Base-by-base conservation (phyloP, 2,888 invertebrate species). In the Phasia obesa region DNA sequence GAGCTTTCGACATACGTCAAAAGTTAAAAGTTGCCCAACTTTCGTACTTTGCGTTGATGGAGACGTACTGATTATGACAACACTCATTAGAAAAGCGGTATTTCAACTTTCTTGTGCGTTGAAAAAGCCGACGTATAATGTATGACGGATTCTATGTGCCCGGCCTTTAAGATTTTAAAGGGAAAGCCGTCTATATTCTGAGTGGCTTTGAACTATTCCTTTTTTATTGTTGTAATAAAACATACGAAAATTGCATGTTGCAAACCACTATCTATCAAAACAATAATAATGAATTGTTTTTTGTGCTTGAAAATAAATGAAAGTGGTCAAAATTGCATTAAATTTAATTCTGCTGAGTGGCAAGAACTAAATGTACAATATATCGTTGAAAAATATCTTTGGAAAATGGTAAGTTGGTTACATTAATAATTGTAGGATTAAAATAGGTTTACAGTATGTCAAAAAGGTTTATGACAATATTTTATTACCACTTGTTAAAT, bases 381-480 rank as follows among this genome's bases (percentile, higher is more conserved):
- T 44, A 47, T 78, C 15, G 15, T 83, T 19, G 82, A 83, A 44
- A 83, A 74, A 75, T 59, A 83, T 55, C 65, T 83, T 9, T 83
- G 82, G 82, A 69, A 49, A 47, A 57, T 83, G 70, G 82, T 83
- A 78, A 59, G 78, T 59, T 21, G 15, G 13, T 11, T 55, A 13
- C 6, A 27, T 53, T 47, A 6, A 47, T 7, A 47, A 5, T 2
- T n/a, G 0, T 7, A 17, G 44, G 5, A 17, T 6, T 47, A 47
- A 5, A 25, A 27, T 42, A 42, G 38, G 38, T 42, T 2, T 15
- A 42, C 13, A 42, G n/a, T 1, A n/a, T 42, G 38, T n/a, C 15
- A n/a, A 42, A 42, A 15, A n/a, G 4, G 5, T 38, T 38, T 38
- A 31, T 4, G 31, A 31, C 31, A 31, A 31, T 31, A 31, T n/a